phyloP scores from a whole-genome alignment of 2,797 vertebrate genomes.

The Aphelocoma californica region DNA sequence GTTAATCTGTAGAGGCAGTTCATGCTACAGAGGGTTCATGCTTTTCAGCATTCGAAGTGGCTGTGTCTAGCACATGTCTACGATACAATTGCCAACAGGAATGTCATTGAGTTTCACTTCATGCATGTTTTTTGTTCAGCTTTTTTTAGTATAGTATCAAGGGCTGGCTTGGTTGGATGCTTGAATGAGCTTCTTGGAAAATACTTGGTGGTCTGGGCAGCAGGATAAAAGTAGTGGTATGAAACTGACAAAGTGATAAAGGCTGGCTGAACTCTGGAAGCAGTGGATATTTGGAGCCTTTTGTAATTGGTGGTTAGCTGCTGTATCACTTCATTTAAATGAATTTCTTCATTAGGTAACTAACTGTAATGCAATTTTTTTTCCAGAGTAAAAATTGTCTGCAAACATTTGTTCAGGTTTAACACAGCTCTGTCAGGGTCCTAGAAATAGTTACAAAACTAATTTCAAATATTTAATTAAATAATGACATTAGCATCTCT shows the following conservation, averaged over 20 bases:
- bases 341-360: not conserved
- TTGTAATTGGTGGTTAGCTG: not conserved
- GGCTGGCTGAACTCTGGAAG: not conserved
- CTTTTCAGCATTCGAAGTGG: slow-evolving; percentile 23
- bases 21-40: not conserved
- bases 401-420: not conserved
- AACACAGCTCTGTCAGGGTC: not conserved
- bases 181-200: slow-evolving; percentile 4
- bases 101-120: not conserved
- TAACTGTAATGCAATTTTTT: not conserved
- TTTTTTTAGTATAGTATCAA: not conserved
- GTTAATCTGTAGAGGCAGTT: slow-evolving; percentile 32
- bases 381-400: not conserved
- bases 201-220: not conserved
- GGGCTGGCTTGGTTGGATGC: not conserved
- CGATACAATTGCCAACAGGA: slow-evolving; percentile 8
- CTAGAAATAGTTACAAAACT: not conserved
- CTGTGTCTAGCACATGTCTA: not conserved
- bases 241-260: not conserved
- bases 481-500: not conserved
- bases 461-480: not conserved
- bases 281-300: not conserved
- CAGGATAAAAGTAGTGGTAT: not conserved
- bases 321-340: not conserved
- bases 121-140: not conserved